Evolutionary conservation across 1,140 invertebrate species (phyloP), one percentile per base, ranked within the genome.

Genomic region (Episyrphus balteatus): DNA sequence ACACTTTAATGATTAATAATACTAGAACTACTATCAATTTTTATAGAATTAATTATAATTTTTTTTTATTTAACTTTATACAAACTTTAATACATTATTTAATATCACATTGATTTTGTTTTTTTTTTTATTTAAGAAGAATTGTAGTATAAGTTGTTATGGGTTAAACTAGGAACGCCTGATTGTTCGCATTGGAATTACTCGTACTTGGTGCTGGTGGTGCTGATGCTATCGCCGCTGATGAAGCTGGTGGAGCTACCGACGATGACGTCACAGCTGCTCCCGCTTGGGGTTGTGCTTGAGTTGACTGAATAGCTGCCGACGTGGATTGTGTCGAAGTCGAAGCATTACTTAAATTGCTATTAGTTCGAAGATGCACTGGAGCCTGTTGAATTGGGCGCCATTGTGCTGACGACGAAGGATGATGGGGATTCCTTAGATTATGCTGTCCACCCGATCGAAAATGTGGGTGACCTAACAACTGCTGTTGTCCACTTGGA

Each of bases 251-350:
- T 43, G 44, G 52, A 9, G 58, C 60, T 19, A 62, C 58, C 31
- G 61, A 61, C 26, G 47, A 41, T 5, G 49, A 44, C n/a, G n/a
- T n/a, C n/a, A 8, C 3, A 21, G 50, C 50, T 36, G 62, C 62
- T 52, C 62, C 61, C 44, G 62, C 62, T 33, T 62, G 61, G 40
- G 62, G 59, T 44, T 62, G 59, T 15, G 52, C 47, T 44, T 50
- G 49, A 11, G 48, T 45, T 32, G 48, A 42, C 48, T 51, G 46
- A 26, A 47, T 49, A 40, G 47, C 39, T 17, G 52, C 52, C 9
- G 62, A 57, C 30, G 62, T 66, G 5, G 62, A 66, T 58, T 65
- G 62, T 7, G 62, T 66, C 44, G 57, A 59, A 8, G 60, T 66
- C 54, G 60, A 62, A 11, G 62, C 62, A 48, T 62, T 58, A 38